A percentile compares a stretch with the other conserved stretches of the same genome.
These are phyloP conservation scores for Chromoteleia sp. DNA, from an alignment of 2,888 invertebrate genomes.

Conservation along the genomic window DNA sequence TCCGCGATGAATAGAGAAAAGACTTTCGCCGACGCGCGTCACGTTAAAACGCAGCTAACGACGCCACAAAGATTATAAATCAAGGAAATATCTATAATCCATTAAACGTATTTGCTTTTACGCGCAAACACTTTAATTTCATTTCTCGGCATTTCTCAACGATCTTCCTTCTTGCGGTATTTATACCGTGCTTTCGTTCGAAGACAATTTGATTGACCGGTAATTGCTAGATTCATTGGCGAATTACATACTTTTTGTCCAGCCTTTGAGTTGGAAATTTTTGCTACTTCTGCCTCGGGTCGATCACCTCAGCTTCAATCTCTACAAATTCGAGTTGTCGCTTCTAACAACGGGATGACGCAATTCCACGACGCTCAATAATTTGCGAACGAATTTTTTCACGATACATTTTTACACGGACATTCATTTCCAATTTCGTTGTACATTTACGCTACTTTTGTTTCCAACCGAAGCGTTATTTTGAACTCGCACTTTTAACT, in stretches of 20 bases:
- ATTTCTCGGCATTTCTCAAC: too few relatives aligned
- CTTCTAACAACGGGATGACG: too few relatives aligned
- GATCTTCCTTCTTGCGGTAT: neutral
- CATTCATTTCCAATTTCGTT: neutral
- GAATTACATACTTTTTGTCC: too few relatives aligned
- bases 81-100: constrained; percentile 40
- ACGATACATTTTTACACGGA: neutral
- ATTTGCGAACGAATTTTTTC: neutral
- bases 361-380: neutral
- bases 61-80: constrained; percentile 49
- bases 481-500: constrained; percentile 23
- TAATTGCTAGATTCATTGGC: neutral
- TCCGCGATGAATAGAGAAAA: constrained; percentile 18
- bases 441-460: neutral
- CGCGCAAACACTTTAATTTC: constrained; percentile 34
- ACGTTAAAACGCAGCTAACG: constrained; percentile 37
- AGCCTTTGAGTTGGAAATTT: too few relatives aligned
- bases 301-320: too few relatives aligned
- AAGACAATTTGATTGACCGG: neutral
- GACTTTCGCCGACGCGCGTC: constrained; percentile 19
- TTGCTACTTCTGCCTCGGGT: too few relatives aligned
- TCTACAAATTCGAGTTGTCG: too few relatives aligned
- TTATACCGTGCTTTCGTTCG: neutral
- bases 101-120: constrained; percentile 35
- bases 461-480: neutral